These are phyloP conservation scores for Palythoa caribaeorum DNA, from an alignment of 92 coral and sea anemone genomes.

Conservation along the genomic window DNA sequence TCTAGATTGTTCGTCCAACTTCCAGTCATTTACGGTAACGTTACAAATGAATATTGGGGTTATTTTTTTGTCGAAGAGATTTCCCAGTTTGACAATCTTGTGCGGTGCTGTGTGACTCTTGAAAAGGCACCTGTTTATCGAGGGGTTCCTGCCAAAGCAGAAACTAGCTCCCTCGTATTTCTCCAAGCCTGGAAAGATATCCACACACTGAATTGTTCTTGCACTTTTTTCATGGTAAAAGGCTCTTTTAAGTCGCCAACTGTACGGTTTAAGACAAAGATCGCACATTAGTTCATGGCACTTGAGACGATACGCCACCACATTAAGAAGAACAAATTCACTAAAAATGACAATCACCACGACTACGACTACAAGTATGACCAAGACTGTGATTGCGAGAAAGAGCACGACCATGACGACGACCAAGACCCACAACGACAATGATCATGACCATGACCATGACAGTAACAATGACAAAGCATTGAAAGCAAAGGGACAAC, in stretches of 20 bases:
- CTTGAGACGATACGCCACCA: not conserved
- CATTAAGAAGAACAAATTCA: not conserved
- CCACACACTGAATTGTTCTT: constrained; percentile 20
- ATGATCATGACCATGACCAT: not conserved
- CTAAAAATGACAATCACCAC: not conserved
- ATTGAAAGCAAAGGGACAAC: too few species aligned
- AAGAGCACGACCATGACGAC: not conserved
- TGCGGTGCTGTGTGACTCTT: not conserved
- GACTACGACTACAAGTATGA: not conserved
- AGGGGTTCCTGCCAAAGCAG: not conserved
- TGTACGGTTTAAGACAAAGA: not conserved
- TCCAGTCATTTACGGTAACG: constrained; percentile 74
- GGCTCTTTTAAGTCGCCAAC: constrained; percentile 41
- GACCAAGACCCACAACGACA: not conserved
- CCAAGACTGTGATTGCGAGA: not conserved
- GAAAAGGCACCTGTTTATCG: not conserved
- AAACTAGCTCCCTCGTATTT: constrained; percentile 19
- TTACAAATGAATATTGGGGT: constrained; percentile 33
- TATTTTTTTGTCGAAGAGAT: not conserved
- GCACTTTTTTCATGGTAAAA: constrained; percentile 28
- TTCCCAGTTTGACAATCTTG: constrained; percentile 4
- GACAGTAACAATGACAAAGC: not conserved
- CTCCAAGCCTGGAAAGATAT: constrained; percentile 31
- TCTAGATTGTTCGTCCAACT: not conserved
- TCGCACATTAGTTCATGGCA: not conserved